Base-by-base conservation (phyloP, 2,797 vertebrate species). In the Tauraco hartlaubi region DNA sequence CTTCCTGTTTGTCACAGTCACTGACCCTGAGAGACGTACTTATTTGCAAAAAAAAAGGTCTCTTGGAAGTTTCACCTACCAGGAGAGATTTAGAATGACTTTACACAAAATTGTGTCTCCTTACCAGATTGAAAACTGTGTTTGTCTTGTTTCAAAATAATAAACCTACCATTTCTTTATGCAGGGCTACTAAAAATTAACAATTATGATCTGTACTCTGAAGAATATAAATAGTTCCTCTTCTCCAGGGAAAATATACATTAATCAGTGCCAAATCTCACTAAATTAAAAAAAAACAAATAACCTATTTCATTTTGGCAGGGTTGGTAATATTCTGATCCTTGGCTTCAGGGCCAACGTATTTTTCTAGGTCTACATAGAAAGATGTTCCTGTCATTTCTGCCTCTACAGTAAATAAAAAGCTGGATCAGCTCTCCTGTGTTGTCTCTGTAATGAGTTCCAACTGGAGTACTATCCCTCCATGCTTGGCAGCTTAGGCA, bases 241-340 rank as follows among this genome's bases (percentile, higher is more conserved):
- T 83, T 79, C 81, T 88, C 75, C 33, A 52, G 82, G 62, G 73
- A 87, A 96, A 96, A 94, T 94, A 77, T 72, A 68, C 54, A 55
- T 85, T 69, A 72, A 90, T 72, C 31, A 20, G 48, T 94, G 90
- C 95, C 92, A 92, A 88, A 95, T 93, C 76, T 94, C 0, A 3
- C 83, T 88, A 84, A 94, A 96, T 96, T 94, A 92, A 96, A 94
- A 91, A 93, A 92, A 63, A 61, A 21, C 83, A 91, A 94, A 96
- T 71, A 96, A 92, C 83, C 66, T 92, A 46, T 96, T 94, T 94
- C 81, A 75, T 96, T 94, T 94, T 96, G 95, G 94, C 94, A 95
- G 62, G 22, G 44, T 61, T 93, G 93, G 49, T 94, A 87, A 83
- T 73, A 48, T 93, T 94, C 92, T 94, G 85, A 94, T 96, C 91